A percentile compares a stretch with the other conserved stretches of the same genome.
Conservation (phyloP, 2,888 invertebrate genomes). For the Brachynemurus nebulosus region DNA sequence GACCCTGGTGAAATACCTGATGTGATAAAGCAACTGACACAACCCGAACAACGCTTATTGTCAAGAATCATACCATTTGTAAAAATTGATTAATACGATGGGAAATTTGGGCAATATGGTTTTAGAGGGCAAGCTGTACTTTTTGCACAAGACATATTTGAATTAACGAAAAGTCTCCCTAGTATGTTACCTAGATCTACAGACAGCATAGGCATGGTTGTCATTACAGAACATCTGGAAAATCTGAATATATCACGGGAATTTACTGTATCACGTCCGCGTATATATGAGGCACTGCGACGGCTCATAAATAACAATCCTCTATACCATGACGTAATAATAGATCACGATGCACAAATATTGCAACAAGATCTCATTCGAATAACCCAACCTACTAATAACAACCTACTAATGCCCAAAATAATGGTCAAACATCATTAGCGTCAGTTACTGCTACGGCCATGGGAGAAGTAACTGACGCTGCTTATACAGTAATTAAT, state of each 20-base stretch:
- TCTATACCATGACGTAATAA: slow-evolving; percentile 11
- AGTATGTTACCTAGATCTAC: background rate
- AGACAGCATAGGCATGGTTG: slow-evolving; percentile 1
- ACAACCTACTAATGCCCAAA: no score
- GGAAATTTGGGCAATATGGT: slow-evolving; percentile 14
- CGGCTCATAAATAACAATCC: slow-evolving; percentile 13
- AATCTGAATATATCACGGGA: slow-evolving; percentile 2
- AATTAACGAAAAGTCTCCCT: slow-evolving; percentile 5
- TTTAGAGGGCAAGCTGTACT: slow-evolving; percentile 15
- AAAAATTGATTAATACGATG: slow-evolving; percentile 14
- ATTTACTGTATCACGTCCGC: slow-evolving; percentile 4
- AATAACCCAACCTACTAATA: slow-evolving; percentile 9
- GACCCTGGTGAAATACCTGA: slow-evolving; percentile 15
- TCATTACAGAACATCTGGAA: slow-evolving; percentile 2
- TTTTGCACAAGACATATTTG: slow-evolving; percentile 13
- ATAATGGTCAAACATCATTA: no score
- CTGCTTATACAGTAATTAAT: background rate
- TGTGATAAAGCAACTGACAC: slow-evolving; percentile 10
- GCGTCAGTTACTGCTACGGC: background rate
- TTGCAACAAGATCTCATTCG: slow-evolving; percentile 6
- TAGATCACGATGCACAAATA: slow-evolving; percentile 6
- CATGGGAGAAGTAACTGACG: background rate
- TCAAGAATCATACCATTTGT: slow-evolving; percentile 13
- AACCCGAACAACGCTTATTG: slow-evolving; percentile 12
- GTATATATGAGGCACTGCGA: slow-evolving; percentile 6